These are phyloP conservation scores for Odontocerum albicorne DNA, from an alignment of 2,888 invertebrate species.

Conservation along the genomic window DNA sequence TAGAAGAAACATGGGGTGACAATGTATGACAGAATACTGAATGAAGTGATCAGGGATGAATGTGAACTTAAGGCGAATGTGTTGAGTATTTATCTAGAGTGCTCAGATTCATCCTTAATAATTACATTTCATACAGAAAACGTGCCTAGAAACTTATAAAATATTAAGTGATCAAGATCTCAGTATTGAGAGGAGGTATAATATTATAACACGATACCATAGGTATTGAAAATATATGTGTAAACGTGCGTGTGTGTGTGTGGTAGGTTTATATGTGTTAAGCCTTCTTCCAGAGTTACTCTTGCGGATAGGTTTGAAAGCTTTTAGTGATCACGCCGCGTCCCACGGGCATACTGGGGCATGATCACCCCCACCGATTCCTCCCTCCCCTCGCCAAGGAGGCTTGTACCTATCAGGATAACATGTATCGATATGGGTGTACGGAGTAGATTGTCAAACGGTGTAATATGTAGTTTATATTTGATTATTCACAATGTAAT, in stretches of 20 bases:
- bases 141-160: no score
- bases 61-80: no score
- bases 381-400: neutral
- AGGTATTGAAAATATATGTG: slow-evolving; percentile 8
- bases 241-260: neutral
- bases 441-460: slow-evolving; percentile 15
- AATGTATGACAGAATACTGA: no score
- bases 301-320: slow-evolving; percentile 36
- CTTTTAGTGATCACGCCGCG: slow-evolving; percentile 36
- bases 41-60: no score
- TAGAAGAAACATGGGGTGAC: no score
- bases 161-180: slow-evolving; percentile 1
- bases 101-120: no score
- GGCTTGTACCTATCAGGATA: slow-evolving; percentile 3
- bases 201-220: no score
- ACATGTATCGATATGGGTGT: neutral
- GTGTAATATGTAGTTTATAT: slow-evolving; percentile 5
- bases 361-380: slow-evolving; percentile 14
- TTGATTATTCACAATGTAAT: slow-evolving; percentile 6
- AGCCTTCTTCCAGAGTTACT: slow-evolving; percentile 26
- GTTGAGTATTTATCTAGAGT: no score
- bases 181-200: neutral
- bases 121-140: no score
- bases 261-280: slow-evolving; percentile 16
- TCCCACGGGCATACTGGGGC: slow-evolving; percentile 34